phyloP scores from a whole-genome alignment of 1,140 invertebrate genomes.

The Stegodyphus dumicola region DNA sequence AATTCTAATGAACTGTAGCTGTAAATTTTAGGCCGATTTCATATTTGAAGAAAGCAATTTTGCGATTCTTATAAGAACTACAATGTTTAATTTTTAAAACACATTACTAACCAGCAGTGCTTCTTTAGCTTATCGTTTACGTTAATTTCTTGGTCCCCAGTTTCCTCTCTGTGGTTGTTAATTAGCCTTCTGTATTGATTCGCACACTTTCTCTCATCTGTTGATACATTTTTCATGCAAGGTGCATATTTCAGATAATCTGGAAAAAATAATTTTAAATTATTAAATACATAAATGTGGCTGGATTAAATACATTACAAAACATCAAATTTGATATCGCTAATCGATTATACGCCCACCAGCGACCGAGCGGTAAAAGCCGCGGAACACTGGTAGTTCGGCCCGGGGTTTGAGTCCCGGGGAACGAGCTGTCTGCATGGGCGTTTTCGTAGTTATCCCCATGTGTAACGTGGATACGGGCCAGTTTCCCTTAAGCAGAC shows the following conservation, averaged over 20 bases:
- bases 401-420: too few species aligned
- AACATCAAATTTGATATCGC: too few species aligned
- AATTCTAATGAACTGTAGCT: too few species aligned
- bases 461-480: too few species aligned
- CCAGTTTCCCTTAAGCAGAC: too few species aligned
- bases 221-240: constrained; percentile 62
- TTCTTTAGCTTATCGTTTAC: constrained; percentile 55
- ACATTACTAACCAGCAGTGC: constrained; percentile 58
- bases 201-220: constrained; percentile 53
- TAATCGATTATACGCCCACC: too few species aligned
- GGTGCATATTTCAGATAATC: constrained; percentile 60
- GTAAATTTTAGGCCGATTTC: too few species aligned
- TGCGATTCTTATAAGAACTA: not conserved
- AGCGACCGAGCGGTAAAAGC: too few species aligned
- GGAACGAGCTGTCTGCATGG: too few species aligned
- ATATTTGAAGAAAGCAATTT: too few species aligned
- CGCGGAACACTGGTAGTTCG: too few species aligned
- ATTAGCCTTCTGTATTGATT: constrained; percentile 40
- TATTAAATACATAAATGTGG: not conserved
- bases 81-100: not conserved
- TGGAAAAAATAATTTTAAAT: not conserved
- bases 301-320: not conserved
- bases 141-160: constrained; percentile 12
- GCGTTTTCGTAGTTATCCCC: too few species aligned
- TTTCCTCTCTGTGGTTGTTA: constrained; percentile 27